phyloP scores from a whole-genome alignment of 2,888 invertebrate genomes.

The Noctua pronuba region DNA sequence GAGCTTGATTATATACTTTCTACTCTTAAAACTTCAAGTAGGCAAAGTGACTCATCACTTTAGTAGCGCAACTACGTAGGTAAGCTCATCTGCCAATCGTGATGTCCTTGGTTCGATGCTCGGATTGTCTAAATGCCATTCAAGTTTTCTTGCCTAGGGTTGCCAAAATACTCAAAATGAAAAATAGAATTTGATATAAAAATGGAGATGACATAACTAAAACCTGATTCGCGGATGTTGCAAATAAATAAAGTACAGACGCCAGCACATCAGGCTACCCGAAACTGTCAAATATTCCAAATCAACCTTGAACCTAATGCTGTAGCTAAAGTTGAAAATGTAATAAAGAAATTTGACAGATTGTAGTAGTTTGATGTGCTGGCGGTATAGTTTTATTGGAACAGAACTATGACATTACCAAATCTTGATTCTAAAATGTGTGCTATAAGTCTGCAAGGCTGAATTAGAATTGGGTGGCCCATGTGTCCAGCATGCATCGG shows the following conservation, averaged over 20 bases:
- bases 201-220: not conserved
- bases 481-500: not conserved
- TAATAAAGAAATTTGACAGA: no score
- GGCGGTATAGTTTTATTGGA: not conserved
- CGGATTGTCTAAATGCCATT: not conserved
- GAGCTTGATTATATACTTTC: not conserved
- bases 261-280: no score
- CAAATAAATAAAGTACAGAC: not conserved
- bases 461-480: not conserved
- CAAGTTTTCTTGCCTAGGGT: not conserved
- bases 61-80: not conserved
- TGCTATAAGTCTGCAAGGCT: not conserved
- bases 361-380: no score
- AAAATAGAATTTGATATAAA: not conserved
- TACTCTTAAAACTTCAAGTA: not conserved
- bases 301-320: no score
- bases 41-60: not conserved
- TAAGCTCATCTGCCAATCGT: not conserved
- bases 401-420: not conserved
- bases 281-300: no score
- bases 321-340: no score
- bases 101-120: constrained; percentile 6
- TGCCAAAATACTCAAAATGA: not conserved
- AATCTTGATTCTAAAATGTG: not conserved
- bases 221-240: not conserved